phyloP scores from a whole-genome alignment of 2,888 invertebrate species.

The Papilio gigon region DNA sequence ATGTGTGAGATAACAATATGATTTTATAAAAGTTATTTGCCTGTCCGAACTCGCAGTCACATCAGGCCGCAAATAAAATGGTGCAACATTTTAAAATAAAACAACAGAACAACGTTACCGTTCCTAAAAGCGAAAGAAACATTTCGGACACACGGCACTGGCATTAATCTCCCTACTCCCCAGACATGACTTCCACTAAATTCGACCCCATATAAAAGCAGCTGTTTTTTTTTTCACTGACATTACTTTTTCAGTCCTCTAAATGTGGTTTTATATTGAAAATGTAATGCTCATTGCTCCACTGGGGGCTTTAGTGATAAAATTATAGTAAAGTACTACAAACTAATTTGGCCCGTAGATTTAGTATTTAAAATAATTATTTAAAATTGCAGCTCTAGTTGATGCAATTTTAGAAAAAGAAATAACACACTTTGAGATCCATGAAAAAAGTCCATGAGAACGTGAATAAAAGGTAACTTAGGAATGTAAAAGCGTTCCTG shows the following conservation, averaged over 20 bases:
- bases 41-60: not conserved
- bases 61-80: not conserved
- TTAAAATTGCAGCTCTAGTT: no score
- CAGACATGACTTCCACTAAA: slow-evolving; percentile 38
- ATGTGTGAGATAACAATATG: not conserved
- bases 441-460: not conserved
- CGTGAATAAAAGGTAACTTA: not conserved
- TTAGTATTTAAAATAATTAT: not conserved
- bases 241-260: slow-evolving; percentile 20
- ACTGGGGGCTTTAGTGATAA: slow-evolving; percentile 14
- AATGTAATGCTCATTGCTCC: slow-evolving; percentile 6
- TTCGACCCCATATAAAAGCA: slow-evolving; percentile 34
- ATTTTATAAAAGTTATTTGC: not conserved
- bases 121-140: slow-evolving; percentile 29
- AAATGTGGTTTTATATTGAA: slow-evolving; percentile 23
- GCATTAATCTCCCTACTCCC: slow-evolving; percentile 39
- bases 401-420: not conserved
- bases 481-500: slow-evolving; percentile 2
- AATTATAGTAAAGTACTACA: not conserved
- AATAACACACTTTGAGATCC: not conserved
- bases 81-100: not conserved
- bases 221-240: slow-evolving; percentile 17
- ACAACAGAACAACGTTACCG: not conserved
- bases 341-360: not conserved
- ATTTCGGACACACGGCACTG: slow-evolving; percentile 34